Percentiles rank a stretch among this genome's conserved stretches.
These are phyloP conservation scores for Sacculina carcini DNA, from an alignment of 2,888 invertebrate genomes.

Conservation along the genomic window DNA sequence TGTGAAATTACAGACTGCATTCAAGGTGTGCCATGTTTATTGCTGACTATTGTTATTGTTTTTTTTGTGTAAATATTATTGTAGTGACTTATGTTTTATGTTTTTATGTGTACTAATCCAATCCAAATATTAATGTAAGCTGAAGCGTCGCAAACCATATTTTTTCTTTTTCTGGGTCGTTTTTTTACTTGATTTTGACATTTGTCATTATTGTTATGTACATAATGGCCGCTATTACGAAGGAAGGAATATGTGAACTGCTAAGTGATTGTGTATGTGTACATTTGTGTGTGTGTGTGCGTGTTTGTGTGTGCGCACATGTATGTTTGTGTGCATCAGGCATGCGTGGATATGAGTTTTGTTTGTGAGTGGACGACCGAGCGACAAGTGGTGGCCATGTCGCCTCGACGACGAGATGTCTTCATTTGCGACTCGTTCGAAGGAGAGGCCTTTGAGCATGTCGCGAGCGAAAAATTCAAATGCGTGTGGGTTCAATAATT, in stretches of 20 bases:
- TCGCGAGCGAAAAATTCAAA: conserved; percentile 29
- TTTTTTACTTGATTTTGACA: too few species aligned
- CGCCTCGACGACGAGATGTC: conserved; percentile 37
- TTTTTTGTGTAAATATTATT: background rate
- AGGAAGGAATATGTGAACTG: too few species aligned
- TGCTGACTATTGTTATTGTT: background rate
- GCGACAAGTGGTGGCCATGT: conserved; percentile 27
- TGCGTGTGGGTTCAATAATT: conserved; percentile 33
- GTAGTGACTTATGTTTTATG: background rate
- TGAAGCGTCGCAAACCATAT: too few species aligned
- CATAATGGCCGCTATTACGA: too few species aligned
- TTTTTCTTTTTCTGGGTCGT: too few species aligned
- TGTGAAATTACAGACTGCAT: conserved; percentile 6
- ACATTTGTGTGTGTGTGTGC: too few species aligned
- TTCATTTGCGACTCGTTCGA: conserved; percentile 51
- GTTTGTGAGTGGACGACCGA: conserved; percentile 36
- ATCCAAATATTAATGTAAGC: too few species aligned
- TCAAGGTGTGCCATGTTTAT: conserved; percentile 7
- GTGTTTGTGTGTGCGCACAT: background rate
- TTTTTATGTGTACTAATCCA: too few species aligned
- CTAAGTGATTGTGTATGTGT: background rate
- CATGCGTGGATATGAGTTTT: conserved; percentile 32
- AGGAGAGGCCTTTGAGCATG: conserved; percentile 38
- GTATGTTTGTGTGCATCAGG: conserved; percentile 19
- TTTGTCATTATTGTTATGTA: too few species aligned